Conservation (phyloP, 2,888 invertebrate genomes). For the Phyllotreta striolata region DNA sequence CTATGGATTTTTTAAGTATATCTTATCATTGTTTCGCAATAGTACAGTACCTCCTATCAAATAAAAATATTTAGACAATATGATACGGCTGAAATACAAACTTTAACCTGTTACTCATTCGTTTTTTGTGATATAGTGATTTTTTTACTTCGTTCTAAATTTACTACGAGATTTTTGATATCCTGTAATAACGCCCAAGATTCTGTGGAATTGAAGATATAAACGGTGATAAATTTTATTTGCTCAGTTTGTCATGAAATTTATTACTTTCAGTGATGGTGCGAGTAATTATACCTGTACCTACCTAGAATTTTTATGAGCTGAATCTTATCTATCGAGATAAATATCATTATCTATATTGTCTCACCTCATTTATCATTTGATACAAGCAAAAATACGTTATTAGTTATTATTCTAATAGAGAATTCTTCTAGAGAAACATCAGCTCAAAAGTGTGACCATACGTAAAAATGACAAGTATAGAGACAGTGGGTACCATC, state of each 20-base stretch:
- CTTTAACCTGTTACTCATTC: neutral
- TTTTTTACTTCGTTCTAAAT: neutral
- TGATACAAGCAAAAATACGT: slow-evolving; percentile 38
- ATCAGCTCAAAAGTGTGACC: neutral
- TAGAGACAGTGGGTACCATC: slow-evolving; percentile 82
- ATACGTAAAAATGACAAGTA: slow-evolving; percentile 74
- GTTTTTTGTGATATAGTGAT: neutral
- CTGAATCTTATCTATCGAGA: slow-evolving; percentile 39
- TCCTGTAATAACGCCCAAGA: neutral
- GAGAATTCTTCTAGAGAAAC: slow-evolving; percentile 13
- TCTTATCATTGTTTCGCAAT: too few species aligned
- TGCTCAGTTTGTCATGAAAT: slow-evolving; percentile 24
- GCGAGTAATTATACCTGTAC: slow-evolving; percentile 17
- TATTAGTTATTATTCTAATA: slow-evolving; percentile 16
- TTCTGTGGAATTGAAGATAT: neutral
- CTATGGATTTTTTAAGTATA: too few species aligned
- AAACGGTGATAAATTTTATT: slow-evolving; percentile 4
- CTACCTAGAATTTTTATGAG: slow-evolving; percentile 19
- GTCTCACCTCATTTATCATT: slow-evolving; percentile 45
- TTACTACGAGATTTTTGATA: neutral
- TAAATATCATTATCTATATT: slow-evolving; percentile 38
- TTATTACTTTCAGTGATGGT: slow-evolving; percentile 19
- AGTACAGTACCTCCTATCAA: too few species aligned
- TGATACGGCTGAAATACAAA: too few species aligned
- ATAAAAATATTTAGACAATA: too few species aligned